Conservation (phyloP, 1,140 invertebrate genomes). For the Drosophila busckii region DNA sequence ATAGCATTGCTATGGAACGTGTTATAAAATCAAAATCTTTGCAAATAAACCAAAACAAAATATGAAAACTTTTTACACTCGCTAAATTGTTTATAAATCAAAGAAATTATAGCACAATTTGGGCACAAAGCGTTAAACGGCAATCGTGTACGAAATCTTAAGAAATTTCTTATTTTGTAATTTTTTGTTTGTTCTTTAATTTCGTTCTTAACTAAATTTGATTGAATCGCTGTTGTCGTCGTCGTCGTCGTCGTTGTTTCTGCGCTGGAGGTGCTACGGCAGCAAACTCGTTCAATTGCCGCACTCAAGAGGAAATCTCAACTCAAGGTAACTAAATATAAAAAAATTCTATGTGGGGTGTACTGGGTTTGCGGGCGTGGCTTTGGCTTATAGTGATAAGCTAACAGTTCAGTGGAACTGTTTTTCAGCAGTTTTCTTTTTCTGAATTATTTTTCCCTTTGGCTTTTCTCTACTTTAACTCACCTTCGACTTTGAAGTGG, state of each 20-base stretch:
- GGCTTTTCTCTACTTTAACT: too few relatives aligned
- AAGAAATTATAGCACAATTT: constrained; percentile 38
- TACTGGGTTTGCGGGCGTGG: too few relatives aligned
- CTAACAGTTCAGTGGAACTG: too few relatives aligned
- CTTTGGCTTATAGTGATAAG: too few relatives aligned
- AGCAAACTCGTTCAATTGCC: constrained; percentile 77
- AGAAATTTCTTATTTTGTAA: not conserved
- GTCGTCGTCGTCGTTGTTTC: constrained; percentile 7
- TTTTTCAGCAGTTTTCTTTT: too few relatives aligned
- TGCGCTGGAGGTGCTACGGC: constrained; percentile 73
- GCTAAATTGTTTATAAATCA: constrained; percentile 52
- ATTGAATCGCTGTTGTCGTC: not conserved
- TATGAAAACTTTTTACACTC: constrained; percentile 16
- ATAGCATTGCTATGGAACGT: constrained; percentile 31
- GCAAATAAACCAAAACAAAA: constrained; percentile 36
- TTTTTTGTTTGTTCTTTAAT: constrained; percentile 7
- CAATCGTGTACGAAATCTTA: not conserved
- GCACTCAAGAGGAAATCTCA: constrained; percentile 78
- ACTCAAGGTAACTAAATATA: constrained; percentile 69
- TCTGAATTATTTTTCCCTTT: not conserved
- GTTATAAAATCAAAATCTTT: constrained; percentile 36
- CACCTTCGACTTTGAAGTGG: too few relatives aligned
- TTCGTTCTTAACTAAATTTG: constrained; percentile 12
- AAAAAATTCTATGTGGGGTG: too few relatives aligned
- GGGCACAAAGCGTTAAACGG: constrained; percentile 12